Base-by-base conservation (phyloP, 2,113 vertebrate genomes). In the Phyllopteryx taeniolatus region DNA sequence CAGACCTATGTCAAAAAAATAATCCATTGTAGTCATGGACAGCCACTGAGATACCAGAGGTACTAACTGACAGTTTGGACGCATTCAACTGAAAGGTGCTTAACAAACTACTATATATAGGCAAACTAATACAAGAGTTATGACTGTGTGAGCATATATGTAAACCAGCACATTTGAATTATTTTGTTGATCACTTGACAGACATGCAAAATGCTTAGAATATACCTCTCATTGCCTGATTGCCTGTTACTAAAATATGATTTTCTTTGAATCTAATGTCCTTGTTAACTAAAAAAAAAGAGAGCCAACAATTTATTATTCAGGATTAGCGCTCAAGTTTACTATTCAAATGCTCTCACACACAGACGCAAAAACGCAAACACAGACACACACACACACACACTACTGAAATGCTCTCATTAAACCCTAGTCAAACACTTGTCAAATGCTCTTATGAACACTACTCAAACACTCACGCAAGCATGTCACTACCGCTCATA, bases 271-370 rank as follows among this genome's bases (percentile, higher is more conserved):
- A 80, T 80, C 47, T 17, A 57, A 72, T 64, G 46, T 82, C 66
- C 67, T 80, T 69, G 71, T 83, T 86, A 69, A 84, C 70, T 51
- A 63, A 79, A 49, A 77, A 46, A 73, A 78, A 70, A 70, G 27
- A 56, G 57, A 44, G 46, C 67, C 60, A 62, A 15, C 8, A 53
- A 27, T 27, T 27, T 27, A 27, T 27, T 27, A 27, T 27, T 27
- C 27, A 27, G 27, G 27, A 27, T 27, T 27, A 27, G 27, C 27
- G 27, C 27, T 27, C 27, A 27, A 27, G 27, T 27, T 27, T 27
- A 27, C 27, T 27, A 27, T 27, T 27, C 27, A 27, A 27, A 27
- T 27, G 27, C 27, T 27, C 1, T 27, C 27, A 27, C 27, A 27
- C 27, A 27, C 27, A 27, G 1, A 27, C 27, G 1, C 27, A 27